Base-by-base conservation (phyloP, 2,797 vertebrate species). In the Micrastur ruficollis region DNA sequence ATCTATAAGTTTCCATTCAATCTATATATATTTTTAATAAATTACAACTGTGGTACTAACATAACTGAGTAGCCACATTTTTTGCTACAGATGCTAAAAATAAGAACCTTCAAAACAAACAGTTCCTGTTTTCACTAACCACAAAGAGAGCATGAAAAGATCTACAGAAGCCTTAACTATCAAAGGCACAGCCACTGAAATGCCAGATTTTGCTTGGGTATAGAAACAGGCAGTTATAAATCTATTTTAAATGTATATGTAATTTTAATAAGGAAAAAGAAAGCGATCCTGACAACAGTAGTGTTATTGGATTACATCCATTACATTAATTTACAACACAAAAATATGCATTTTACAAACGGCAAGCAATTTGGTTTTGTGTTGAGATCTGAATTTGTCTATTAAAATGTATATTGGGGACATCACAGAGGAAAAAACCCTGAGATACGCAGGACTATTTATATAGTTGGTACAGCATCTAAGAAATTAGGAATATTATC, bases 171-270 rank as follows among this genome's bases (percentile, higher is more conserved):
- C 47, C 86, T 95, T 71, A 90, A 81, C 95, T 91, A 81, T 71
- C 90, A 93, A 97, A 97, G 85, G 78, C 89, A 93, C 17, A 81
- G 85, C 82, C 72, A 93, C 72, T 36, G 38, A 70, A 85, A 96
- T 70, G 78, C 72, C 91, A 93, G 73, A 65, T 90, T 93, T 91
- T 80, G 59, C 86, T 81, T 0, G 6, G 18, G 31, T 86, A 71
- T 65, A 94, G 79, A 89, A 96, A 96, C 29, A 86, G 70, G 44
- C 42, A 82, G 80, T 82, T 93, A 92, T 83, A 95, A 96, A 96
- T 86, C 79, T 82, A 74, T 91, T 95, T 90, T 93, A 96, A 88
- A 93, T 80, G 59, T 71, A 86, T 87, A 74, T 90, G 86, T 66
- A 76, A 81, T 95, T 94, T 96, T 78, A 96, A 84, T 14, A 92